phyloP scores from a whole-genome alignment of 2,888 invertebrate species.

The Lasioglossum marginatum region DNA sequence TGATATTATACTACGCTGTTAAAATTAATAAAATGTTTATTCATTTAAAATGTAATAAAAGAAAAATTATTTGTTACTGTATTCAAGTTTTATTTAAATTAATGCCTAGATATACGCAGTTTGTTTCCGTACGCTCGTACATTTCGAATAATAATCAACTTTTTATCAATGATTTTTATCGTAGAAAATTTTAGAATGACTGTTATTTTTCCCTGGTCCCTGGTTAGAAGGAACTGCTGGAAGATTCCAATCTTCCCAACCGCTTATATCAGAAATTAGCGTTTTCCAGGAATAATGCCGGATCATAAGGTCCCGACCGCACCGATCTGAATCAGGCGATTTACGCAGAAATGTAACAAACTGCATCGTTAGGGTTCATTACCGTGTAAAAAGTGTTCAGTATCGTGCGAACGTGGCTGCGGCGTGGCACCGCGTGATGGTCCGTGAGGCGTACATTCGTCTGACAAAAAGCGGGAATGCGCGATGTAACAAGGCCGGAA shows the following conservation, averaged over 20 bases:
- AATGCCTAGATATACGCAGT: too few species aligned
- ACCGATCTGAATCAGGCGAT: conserved; percentile 10
- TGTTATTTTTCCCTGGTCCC: too few species aligned
- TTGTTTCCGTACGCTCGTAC: too few species aligned
- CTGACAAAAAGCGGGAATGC: conserved; percentile 16
- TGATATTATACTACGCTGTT: too few species aligned
- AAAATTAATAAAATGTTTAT: too few species aligned
- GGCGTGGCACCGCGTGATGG: not conserved
- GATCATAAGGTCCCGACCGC: not conserved
- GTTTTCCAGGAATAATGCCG: not conserved
- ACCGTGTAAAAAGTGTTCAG: conserved; percentile 30
- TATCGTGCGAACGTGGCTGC: conserved; percentile 21
- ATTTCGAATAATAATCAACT: too few species aligned
- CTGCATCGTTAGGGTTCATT: conserved; percentile 32
- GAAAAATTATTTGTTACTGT: too few species aligned
- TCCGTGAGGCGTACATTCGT: not conserved
- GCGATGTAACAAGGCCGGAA: conserved; percentile 24
- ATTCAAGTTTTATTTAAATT: too few species aligned
- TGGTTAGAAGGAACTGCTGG: not conserved
- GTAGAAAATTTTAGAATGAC: too few species aligned
- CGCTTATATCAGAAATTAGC: not conserved
- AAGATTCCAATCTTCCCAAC: not conserved
- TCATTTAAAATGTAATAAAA: too few species aligned
- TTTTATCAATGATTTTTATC: too few species aligned
- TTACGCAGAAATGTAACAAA: conserved; percentile 28